Evolutionary conservation across 1,140 invertebrate genomes (phyloP).

Genomic region (Drosophila lacteicornis): DNA sequence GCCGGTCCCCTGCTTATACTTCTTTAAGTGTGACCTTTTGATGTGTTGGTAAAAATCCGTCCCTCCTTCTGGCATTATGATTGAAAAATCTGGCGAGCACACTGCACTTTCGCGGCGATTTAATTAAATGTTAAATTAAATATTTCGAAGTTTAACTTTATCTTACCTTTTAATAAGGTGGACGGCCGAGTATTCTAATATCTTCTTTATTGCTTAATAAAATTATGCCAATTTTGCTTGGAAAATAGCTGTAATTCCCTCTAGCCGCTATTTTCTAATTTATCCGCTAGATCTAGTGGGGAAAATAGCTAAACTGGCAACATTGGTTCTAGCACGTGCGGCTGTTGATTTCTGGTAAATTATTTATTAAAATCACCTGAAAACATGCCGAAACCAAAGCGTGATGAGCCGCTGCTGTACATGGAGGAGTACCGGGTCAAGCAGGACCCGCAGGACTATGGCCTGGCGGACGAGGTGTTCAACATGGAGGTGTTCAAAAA

Average conservation of each 20-base stretch:
- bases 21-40: neutral
- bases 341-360: conserved; percentile 20
- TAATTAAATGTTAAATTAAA: no score
- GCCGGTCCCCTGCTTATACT: conserved; percentile 55
- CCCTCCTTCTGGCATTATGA: no score
- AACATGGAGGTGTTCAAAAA: conserved; percentile 87
- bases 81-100: no score
- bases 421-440: conserved; percentile 85
- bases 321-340: conserved; percentile 59
- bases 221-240: conserved; percentile 7
- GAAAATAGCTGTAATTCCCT: no score
- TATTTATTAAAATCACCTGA: conserved; percentile 9
- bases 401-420: conserved; percentile 67
- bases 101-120: no score
- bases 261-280: no score
- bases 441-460: conserved; percentile 86
- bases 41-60: no score
- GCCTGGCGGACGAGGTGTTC: conserved; percentile 87
- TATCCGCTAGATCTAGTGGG: no score
- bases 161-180: no score
- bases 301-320: neutral
- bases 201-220: no score
- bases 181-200: no score
- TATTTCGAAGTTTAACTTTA: no score
- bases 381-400: conserved; percentile 31